Base-by-base conservation (phyloP, 2,113 vertebrate species). In the Ammodytes dubius region DNA sequence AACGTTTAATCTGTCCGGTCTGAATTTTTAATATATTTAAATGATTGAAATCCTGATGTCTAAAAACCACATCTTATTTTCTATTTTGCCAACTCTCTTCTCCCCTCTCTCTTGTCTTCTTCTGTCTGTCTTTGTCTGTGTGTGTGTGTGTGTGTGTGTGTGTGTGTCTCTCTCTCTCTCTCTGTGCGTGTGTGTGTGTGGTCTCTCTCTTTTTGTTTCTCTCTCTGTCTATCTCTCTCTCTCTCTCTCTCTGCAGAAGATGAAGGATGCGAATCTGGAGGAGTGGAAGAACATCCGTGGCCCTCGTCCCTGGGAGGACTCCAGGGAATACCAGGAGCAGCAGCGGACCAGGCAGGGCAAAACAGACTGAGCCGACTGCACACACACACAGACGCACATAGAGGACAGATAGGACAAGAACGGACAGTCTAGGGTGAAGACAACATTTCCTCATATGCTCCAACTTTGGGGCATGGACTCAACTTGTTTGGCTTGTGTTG, bases 201-300 rank as follows among this genome's bases (percentile, higher is more conserved):
- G 17, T 7, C n/a, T 54, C 19, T 66, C 39, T n/a, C 87, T 45
- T 82, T 17, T 15, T 69, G 10, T 61, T n/a, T 46, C 37, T 19
- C 0, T 6, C 60, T 27, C 27, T 40, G 0, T 74, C 35, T 63
- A n/a, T 7, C n/a, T 54, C 19, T 66, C 39, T n/a, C 87, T 45
- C 82, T 17, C 14, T 69, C 9, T 61, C 19, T 9, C 39, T 46
- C 17, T 91, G 56, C 93, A 99, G 98, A 99, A 97, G 92, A 64
- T 99, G 81, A 92, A 96, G 53, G 88, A 95, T 10, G 6, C 81
- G 4, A 80, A 95, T 63, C 85, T 97, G 90, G 94, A 97, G 1
- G 94, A 95, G n/a, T 99, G 98, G 98, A 96, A 93, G 88, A 99
- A 99, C 91, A 96, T 99, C 90, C 96, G 98, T 77, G 97, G 98